Evolutionary conservation across 2,113 vertebrate genomes (phyloP).

Genomic region (Heterotis niloticus): DNA sequence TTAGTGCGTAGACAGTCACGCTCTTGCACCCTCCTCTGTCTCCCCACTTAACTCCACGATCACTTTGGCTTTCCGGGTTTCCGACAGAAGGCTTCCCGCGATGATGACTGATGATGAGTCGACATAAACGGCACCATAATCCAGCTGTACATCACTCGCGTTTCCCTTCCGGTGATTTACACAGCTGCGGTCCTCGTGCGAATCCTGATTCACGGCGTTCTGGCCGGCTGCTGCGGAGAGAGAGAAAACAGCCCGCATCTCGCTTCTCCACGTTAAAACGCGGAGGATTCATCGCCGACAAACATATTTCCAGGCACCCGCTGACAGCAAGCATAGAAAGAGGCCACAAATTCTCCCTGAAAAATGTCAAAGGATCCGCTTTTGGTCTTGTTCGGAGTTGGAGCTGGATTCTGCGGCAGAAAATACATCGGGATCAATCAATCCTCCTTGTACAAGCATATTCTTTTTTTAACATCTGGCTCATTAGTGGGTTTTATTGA

Average conservation of each 20-base stretch:
- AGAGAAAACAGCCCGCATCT: not conserved
- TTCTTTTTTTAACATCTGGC: constrained; percentile 15
- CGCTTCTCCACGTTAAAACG: not conserved
- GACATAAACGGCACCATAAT: not conserved
- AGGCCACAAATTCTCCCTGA: not conserved
- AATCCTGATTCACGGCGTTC: not conserved
- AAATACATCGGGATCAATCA: constrained; percentile 24
- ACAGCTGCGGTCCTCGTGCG: not conserved
- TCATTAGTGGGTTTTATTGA: constrained; percentile 29
- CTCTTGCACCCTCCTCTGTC: too few species aligned
- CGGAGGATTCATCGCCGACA: not conserved
- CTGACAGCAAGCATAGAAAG: not conserved
- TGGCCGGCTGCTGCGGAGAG: not conserved
- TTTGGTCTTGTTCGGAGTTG: not conserved
- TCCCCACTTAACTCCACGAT: not conserved
- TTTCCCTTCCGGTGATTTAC: not conserved
- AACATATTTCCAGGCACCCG: not conserved
- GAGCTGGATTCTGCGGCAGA: constrained; percentile 15
- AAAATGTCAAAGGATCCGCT: not conserved
- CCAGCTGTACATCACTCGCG: not conserved
- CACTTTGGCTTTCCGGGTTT: not conserved
- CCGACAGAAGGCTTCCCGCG: too few species aligned
- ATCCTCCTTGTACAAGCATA: constrained; percentile 2
- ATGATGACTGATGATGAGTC: too few species aligned
- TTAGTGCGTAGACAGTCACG: too few species aligned